Evolutionary conservation across 2,113 vertebrate genomes (phyloP).

Genomic region (Aramus guarauna): DNA sequence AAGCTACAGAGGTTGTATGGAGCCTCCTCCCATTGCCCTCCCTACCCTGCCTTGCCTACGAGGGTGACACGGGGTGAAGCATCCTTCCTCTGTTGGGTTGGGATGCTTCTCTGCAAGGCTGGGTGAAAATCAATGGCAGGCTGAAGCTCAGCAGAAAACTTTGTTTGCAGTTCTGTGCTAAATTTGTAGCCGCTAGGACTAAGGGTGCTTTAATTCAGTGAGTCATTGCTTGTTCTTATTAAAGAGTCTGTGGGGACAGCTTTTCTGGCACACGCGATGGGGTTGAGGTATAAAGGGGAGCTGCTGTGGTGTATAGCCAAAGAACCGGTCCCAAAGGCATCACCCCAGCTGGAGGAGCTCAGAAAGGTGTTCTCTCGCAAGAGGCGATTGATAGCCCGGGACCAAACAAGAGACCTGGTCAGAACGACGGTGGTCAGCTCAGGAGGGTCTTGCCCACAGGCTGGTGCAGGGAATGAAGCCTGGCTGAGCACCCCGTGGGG

Average conservation of each 20-base stretch:
- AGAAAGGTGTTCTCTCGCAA: background rate
- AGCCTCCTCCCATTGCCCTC: background rate
- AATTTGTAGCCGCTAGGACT: background rate
- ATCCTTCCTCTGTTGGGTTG: background rate
- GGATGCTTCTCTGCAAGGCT: background rate
- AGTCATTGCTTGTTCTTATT: background rate
- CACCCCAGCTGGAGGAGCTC: background rate
- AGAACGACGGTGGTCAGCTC: accelerated
- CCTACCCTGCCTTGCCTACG: accelerated
- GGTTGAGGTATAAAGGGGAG: background rate
- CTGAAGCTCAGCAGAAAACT: background rate
- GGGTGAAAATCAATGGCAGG: background rate
- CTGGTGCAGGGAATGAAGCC: background rate
- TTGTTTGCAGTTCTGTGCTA: background rate
- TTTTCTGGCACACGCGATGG: background rate
- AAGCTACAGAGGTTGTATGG: accelerated
- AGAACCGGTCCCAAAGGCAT: background rate
- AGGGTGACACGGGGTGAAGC: background rate
- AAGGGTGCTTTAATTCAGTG: conserved; percentile 1
- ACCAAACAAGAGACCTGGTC: background rate
- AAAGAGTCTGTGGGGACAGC: background rate
- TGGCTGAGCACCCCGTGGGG: background rate
- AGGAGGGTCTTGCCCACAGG: background rate
- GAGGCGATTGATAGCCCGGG: background rate
- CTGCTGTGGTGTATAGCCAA: background rate